These are phyloP conservation scores for Myioborus miniatus DNA, from an alignment of 2,797 vertebrate species.

Conservation along the genomic window DNA sequence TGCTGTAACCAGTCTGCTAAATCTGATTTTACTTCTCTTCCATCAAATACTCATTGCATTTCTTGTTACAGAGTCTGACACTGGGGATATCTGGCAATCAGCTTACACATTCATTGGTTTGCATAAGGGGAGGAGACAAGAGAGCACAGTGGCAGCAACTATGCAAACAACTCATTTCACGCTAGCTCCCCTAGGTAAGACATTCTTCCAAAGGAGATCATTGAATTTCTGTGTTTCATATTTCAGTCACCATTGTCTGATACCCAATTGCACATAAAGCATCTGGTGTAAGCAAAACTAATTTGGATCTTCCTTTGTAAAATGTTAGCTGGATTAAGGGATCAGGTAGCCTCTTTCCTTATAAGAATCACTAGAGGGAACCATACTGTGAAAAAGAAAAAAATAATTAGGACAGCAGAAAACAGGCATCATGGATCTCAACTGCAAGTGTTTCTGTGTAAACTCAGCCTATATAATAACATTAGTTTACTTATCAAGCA, in stretches of 20 bases:
- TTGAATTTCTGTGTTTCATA: conserved; percentile 62
- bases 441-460: conserved; percentile 58
- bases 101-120: conserved; percentile 15
- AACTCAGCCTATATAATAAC: conserved; percentile 51
- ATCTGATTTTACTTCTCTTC: conserved; percentile 40
- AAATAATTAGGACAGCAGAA: conserved; percentile 75
- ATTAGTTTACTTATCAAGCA: conserved; percentile 40
- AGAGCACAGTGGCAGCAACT: background rate
- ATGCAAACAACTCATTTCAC: conserved; percentile 29
- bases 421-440: conserved; percentile 12
- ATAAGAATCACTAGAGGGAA: conserved; percentile 79
- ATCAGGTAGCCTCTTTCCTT: conserved; percentile 80
- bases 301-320: conserved; percentile 80
- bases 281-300: conserved; percentile 82
- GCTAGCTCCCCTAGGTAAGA: conserved; percentile 42
- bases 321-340: conserved; percentile 82
- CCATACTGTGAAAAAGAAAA: conserved; percentile 71
- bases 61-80: conserved; percentile 16
- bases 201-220: conserved; percentile 54
- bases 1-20: conserved; percentile 29
- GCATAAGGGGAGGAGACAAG: conserved; percentile 17
- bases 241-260: conserved; percentile 68
- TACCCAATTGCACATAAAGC: conserved; percentile 77
- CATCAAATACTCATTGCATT: conserved; percentile 27
- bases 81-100: conserved; percentile 32